These are phyloP conservation scores for Bombyx mori DNA, from an alignment of 1,140 invertebrate genomes.

Conservation along the genomic window DNA sequence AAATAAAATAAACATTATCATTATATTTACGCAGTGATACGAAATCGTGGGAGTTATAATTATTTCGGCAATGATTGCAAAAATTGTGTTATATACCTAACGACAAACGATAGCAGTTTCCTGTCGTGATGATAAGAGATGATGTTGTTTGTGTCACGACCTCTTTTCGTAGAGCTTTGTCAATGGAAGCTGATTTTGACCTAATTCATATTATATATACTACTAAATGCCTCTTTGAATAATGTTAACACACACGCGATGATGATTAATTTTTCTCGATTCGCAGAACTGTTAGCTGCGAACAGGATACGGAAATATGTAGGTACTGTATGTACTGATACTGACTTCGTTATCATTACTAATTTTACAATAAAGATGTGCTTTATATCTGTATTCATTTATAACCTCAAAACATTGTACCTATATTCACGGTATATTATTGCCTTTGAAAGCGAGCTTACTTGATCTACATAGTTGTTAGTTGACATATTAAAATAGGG, in stretches of 20 bases:
- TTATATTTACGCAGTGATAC: conserved; percentile 14
- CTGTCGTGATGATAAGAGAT: conserved; percentile 51
- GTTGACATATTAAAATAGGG: no score
- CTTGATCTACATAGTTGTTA: no score
- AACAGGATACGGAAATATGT: conserved; percentile 16
- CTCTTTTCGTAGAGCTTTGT: conserved; percentile 61
- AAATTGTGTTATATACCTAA: conserved; percentile 63
- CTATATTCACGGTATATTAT: no score
- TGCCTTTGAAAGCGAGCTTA: no score
- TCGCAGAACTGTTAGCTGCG: conserved; percentile 14
- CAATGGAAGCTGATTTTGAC: conserved; percentile 66
- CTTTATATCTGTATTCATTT: no score
- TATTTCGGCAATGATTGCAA: conserved; percentile 69
- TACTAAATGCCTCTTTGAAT: conserved; percentile 19
- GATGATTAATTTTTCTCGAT: conserved; percentile 12
- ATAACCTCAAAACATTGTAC: no score
- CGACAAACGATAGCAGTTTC: conserved; percentile 62
- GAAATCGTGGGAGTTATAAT: conserved; percentile 44
- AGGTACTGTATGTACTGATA: conserved; percentile 3
- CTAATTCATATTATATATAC: conserved; percentile 41
- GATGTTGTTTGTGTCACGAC: conserved; percentile 52
- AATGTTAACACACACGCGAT: conserved; percentile 7
- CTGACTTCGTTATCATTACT: not conserved
- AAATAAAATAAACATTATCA: not conserved
- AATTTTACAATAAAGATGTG: conserved; percentile 1